Conservation (phyloP, 2,888 invertebrate genomes). For the Choreutis nemorana region DNA sequence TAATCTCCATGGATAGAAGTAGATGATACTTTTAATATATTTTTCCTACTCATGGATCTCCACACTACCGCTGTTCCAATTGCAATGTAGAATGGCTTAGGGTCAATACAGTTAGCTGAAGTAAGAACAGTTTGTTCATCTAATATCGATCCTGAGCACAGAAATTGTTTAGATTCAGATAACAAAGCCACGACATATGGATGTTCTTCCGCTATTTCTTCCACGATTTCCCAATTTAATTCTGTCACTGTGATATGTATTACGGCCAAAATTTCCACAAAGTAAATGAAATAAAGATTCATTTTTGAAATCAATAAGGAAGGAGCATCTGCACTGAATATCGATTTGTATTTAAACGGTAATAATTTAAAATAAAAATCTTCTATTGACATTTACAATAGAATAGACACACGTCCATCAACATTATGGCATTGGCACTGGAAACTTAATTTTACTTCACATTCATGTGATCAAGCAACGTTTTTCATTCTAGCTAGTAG, state of each 20-base stretch:
- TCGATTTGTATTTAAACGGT: no score
- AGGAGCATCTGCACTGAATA: no score
- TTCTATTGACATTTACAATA: no score
- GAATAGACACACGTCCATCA: no score
- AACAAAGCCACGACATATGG: slow-evolving; percentile 37
- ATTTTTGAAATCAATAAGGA: no score
- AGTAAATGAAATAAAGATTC: no score
- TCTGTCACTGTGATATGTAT: neutral
- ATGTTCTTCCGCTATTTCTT: slow-evolving; percentile 32
- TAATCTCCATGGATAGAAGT: slow-evolving; percentile 28
- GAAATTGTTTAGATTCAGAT: slow-evolving; percentile 20
- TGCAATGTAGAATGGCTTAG: slow-evolving; percentile 23
- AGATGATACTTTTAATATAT: slow-evolving; percentile 21
- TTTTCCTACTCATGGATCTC: slow-evolving; percentile 15
- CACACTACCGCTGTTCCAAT: slow-evolving; percentile 25
- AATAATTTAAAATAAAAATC: no score
- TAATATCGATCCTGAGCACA: slow-evolving; percentile 36
- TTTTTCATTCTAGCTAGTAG: no score
- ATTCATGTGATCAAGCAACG: no score
- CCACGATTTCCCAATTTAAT: slow-evolving; percentile 18
- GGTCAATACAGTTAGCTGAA: slow-evolving; percentile 30
- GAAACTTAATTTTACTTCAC: no score
- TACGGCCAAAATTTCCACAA: no score
- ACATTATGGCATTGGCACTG: no score
- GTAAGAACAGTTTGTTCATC: slow-evolving; percentile 28